A percentile compares a stretch with the other conserved stretches of the same genome.
Conservation (phyloP, 2,888 invertebrate genomes). For the Caenorhabditis virilis region DNA sequence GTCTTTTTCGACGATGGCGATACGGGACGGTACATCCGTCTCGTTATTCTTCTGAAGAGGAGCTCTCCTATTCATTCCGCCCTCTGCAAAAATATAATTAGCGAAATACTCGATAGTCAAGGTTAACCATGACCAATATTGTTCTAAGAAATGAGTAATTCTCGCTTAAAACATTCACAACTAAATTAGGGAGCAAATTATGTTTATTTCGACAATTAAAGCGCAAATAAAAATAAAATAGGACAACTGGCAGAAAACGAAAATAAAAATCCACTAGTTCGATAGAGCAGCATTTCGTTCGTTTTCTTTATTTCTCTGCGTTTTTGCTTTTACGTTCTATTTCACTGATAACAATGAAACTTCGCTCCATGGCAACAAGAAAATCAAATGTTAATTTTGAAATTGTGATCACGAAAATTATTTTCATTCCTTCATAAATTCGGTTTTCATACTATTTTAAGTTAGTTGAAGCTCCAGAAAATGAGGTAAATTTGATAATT, state of each 20-base stretch:
- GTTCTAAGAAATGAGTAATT: background rate
- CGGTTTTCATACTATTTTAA: background rate
- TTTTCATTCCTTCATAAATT: background rate
- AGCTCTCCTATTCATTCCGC: conserved; percentile 41
- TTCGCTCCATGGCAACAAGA: too few species aligned
- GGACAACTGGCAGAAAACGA: too few species aligned
- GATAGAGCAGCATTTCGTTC: too few species aligned
- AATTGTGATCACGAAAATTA: background rate
- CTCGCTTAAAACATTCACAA: background rate
- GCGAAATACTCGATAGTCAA: too few species aligned
- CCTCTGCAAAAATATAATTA: too few species aligned
- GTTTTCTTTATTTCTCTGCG: too few species aligned
- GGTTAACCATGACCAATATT: too few species aligned
- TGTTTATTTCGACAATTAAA: background rate
- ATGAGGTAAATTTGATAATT: too few species aligned
- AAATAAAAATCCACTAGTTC: too few species aligned
- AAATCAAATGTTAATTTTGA: too few species aligned
- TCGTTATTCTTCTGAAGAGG: conserved; percentile 44
- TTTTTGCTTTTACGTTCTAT: too few species aligned
- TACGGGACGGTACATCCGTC: conserved; percentile 53
- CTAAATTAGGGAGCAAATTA: background rate
- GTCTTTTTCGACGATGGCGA: conserved; percentile 74
- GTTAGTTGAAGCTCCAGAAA: background rate
- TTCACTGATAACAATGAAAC: too few species aligned
- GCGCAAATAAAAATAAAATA: background rate